Evolutionary conservation across 2,113 vertebrate species (phyloP).

Genomic region (Leucopsar rothschildi): DNA sequence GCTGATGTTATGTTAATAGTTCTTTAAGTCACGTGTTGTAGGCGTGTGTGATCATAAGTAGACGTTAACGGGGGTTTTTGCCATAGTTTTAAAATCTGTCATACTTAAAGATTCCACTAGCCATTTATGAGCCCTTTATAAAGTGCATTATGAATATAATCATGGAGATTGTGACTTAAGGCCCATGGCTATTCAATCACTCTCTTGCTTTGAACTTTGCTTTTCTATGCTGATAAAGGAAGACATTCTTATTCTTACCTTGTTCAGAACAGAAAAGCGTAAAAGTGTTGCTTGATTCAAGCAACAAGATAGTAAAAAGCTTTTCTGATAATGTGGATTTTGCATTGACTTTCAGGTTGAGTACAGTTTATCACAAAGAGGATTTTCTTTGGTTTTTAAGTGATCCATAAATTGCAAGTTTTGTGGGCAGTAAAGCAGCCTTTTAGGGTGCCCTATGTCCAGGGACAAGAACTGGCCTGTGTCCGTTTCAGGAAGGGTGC

Average conservation of each 20-base stretch:
- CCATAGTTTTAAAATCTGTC: background rate
- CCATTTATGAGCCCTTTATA: background rate
- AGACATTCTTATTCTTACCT: background rate
- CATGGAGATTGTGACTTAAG: background rate
- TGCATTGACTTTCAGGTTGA: background rate
- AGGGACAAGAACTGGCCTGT: background rate
- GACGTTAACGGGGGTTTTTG: background rate
- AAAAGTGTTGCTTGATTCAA: background rate
- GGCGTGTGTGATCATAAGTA: background rate
- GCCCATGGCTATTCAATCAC: background rate
- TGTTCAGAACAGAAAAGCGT: background rate
- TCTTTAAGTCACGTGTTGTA: background rate
- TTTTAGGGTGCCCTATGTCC: background rate
- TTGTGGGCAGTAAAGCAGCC: background rate
- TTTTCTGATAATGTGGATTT: background rate
- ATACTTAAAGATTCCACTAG: background rate
- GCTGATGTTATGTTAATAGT: background rate
- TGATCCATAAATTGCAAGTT: background rate
- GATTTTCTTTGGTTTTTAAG: background rate
- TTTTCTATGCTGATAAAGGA: background rate
- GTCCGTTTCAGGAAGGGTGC: background rate
- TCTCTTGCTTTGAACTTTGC: background rate
- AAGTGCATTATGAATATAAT: background rate
- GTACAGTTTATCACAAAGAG: background rate
- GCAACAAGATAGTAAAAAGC: background rate